Evolutionary conservation across 2,797 vertebrate genomes (phyloP).

Genomic region (Enteromius treurensis): DNA sequence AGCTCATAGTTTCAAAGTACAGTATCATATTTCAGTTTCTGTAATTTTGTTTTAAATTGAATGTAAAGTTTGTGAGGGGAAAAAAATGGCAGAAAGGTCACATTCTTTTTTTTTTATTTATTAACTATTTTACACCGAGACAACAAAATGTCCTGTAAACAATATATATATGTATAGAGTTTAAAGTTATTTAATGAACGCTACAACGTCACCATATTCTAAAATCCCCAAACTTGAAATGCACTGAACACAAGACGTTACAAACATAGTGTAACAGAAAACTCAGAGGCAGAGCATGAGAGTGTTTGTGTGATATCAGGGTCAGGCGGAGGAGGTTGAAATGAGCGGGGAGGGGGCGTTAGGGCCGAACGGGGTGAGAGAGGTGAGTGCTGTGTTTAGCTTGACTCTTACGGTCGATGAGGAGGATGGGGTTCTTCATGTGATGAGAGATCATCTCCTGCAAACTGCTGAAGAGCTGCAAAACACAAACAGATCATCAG

Average conservation of each 20-base stretch:
- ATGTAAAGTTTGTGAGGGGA: background rate
- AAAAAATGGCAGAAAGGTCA: background rate
- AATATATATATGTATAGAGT: background rate
- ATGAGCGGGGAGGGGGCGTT: conserved; percentile 17
- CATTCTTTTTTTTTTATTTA: background rate
- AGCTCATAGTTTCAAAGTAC: background rate
- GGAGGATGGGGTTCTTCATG: conserved; percentile 74
- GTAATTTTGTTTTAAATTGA: background rate
- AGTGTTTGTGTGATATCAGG: background rate
- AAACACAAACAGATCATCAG: conserved; percentile 37
- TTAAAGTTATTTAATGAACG: background rate
- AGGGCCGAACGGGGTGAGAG: conserved; percentile 69
- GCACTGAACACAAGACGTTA: background rate
- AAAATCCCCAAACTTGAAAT: conserved; percentile 12
- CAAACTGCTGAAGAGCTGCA: conserved; percentile 74
- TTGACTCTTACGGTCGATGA: conserved; percentile 82
- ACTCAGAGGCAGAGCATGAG: background rate
- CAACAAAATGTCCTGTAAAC: background rate
- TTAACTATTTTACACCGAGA: background rate
- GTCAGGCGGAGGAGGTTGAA: background rate
- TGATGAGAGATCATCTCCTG: conserved; percentile 79
- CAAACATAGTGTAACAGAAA: conserved; percentile 1
- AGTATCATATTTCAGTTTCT: background rate
- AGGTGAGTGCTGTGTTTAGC: conserved; percentile 77
- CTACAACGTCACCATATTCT: background rate